Base-by-base conservation (phyloP, 2,113 vertebrate species). In the Toxostoma redivivum region DNA sequence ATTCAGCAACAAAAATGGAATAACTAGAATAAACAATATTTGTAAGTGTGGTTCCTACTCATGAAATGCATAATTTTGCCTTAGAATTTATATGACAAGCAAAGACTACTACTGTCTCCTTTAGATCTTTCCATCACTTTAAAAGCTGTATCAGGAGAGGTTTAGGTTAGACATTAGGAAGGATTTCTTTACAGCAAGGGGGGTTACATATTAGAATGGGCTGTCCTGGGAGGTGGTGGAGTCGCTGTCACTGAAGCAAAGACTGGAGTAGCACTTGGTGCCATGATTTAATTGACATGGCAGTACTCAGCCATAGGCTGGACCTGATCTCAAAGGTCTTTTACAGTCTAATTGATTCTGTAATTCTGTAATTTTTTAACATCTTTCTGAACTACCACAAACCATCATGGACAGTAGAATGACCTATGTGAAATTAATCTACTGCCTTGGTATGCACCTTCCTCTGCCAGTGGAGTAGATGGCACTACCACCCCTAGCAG, bases 231-330 rank as follows among this genome's bases (percentile, higher is more conserved):
- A 58, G 23, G 15, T 28, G 15, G 27, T 12, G 19, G 44, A 74
- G n/a, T 53, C 1, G 0, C 19, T 1, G 2, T 40, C 1, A 0
- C 24, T 20, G 38, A 73, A 58, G n/a, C 24, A 31, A 79, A 54
- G 33, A 30, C 37, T 25, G 16, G 15, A 38, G 12, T 14, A 24
- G 11, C 33, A 56, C 8, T 25, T n/a, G 30, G 16, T 21, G 19
- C 16, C n/a, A 53, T 22, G 23, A 28, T 30, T 24, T 38, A 38
- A 35, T 5, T n/a, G 45, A 53, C 24, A 53, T 10, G 45, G 38
- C 54, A 73, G 44, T 16, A 15, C 11, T 66, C 20, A 73, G 38
- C 14, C 38, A 17, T 0, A 66, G 37, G 37, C 0, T 45, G 15
- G 23, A 44, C 28, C 38, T 0, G 0, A 11, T 12, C 19, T 25